phyloP scores from a whole-genome alignment of 2,888 invertebrate genomes.

The Nematopogon swammerdamellus region DNA sequence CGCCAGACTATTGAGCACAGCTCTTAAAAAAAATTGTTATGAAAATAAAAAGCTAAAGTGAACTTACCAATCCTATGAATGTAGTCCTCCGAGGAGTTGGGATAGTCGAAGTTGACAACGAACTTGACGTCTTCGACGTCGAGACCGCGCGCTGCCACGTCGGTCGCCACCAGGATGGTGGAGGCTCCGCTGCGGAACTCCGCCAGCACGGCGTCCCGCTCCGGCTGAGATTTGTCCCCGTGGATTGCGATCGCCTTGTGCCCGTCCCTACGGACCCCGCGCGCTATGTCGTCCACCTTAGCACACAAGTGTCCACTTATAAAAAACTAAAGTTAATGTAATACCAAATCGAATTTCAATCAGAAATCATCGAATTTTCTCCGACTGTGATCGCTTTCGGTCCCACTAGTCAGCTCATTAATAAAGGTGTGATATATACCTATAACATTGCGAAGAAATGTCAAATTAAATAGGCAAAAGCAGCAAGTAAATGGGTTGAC shows the following conservation, averaged over 20 bases:
- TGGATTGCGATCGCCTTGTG: constrained; percentile 84
- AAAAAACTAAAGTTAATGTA: too few relatives aligned
- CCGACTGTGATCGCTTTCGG: too few relatives aligned
- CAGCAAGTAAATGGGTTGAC: too few relatives aligned
- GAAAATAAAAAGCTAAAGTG: too few relatives aligned
- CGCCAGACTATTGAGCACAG: too few relatives aligned
- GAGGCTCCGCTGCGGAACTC: constrained; percentile 87
- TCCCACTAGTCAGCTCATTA: too few relatives aligned
- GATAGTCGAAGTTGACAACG: constrained; percentile 97
- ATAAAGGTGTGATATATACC: too few relatives aligned
- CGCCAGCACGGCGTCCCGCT: constrained; percentile 84
- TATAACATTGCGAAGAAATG: too few relatives aligned
- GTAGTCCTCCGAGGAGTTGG: constrained; percentile 96
- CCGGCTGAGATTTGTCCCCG: constrained; percentile 94
- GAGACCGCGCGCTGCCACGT: constrained; percentile 89
- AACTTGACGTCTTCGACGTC: constrained; percentile 95
- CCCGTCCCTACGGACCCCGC: constrained; percentile 82
- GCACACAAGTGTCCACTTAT: neutral
- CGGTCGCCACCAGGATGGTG: constrained; percentile 90
- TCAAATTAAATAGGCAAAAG: too few relatives aligned
- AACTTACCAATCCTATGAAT: constrained; percentile 88
- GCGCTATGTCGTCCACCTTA: constrained; percentile 90
- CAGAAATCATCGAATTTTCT: too few relatives aligned
- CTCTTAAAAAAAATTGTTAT: too few relatives aligned
- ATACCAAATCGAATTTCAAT: too few relatives aligned